Conservation (phyloP, 2,113 vertebrate species). For the Lethenteron reissneri region DNA sequence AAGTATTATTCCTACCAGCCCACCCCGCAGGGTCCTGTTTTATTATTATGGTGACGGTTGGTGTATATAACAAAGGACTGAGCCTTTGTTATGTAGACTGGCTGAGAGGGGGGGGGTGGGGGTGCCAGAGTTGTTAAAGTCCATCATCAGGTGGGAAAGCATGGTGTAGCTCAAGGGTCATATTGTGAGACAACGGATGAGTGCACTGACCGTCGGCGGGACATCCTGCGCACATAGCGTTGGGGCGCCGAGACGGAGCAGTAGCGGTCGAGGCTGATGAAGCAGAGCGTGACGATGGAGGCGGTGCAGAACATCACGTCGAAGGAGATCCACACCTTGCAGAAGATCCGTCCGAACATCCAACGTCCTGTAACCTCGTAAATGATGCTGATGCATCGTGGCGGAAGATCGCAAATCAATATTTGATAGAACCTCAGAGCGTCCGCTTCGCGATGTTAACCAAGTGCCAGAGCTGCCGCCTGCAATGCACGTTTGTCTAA, state of each 20-base stretch:
- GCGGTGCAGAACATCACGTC: conserved; percentile 31
- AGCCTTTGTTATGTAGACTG: too few relatives aligned
- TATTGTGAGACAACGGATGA: neutral
- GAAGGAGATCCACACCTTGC: conserved; percentile 33
- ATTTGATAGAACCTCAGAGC: too few relatives aligned
- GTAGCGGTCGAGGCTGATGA: conserved; percentile 30
- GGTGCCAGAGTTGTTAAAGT: neutral
- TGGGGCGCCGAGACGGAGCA: conserved; percentile 26
- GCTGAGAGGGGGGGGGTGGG: too few relatives aligned
- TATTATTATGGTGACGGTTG: too few relatives aligned
- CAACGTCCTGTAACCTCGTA: conserved; percentile 28
- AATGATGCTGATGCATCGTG: conserved; percentile 18
- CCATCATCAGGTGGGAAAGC: neutral
- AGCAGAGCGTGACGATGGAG: conserved; percentile 26
- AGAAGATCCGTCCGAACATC: conserved; percentile 26
- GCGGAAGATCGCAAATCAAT: too few relatives aligned
- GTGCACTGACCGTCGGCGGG: conserved; percentile 22
- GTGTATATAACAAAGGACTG: too few relatives aligned
- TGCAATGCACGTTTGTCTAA: too few relatives aligned
- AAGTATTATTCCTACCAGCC: too few relatives aligned
- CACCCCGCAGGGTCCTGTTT: too few relatives aligned
- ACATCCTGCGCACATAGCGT: conserved; percentile 27
- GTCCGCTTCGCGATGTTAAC: too few relatives aligned
- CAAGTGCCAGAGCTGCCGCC: too few relatives aligned
- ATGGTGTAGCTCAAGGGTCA: neutral